These are phyloP conservation scores for Celastrina argiolus DNA, from an alignment of 2,888 invertebrate species.

Conservation along the genomic window DNA sequence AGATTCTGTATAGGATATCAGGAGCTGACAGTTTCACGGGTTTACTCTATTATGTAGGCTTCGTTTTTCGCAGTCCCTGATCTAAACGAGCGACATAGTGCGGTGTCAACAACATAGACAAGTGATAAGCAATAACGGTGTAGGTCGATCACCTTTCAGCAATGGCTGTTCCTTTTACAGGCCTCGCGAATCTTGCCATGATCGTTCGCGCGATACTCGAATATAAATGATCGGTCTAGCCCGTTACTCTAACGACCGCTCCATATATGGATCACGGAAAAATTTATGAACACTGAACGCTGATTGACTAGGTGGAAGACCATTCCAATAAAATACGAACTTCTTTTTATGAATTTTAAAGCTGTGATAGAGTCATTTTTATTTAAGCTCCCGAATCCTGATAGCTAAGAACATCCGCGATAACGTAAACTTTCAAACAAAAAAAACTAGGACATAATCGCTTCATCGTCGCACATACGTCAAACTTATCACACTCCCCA, in stretches of 20 bases:
- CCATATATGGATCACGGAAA: neutral
- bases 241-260: constrained; percentile 27
- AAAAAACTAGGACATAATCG: too few species aligned
- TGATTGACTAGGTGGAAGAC: too few species aligned
- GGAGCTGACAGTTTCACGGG: too few species aligned
- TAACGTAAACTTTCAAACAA: too few species aligned
- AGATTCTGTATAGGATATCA: too few species aligned
- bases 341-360: too few species aligned
- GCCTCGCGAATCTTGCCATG: constrained; percentile 56
- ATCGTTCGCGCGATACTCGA: constrained; percentile 47
- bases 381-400: too few species aligned
- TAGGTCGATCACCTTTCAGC: constrained; percentile 70
- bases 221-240: constrained; percentile 35
- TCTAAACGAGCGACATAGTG: constrained; percentile 22
- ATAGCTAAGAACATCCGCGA: too few species aligned
- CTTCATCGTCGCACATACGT: too few species aligned
- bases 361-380: too few species aligned
- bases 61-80: neutral
- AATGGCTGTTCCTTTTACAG: constrained; percentile 71
- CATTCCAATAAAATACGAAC: too few species aligned
- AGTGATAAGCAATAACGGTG: constrained; percentile 53
- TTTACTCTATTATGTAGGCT: neutral
- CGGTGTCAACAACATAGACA: neutral
- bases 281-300: neutral
- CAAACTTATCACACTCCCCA: too few species aligned